These are phyloP conservation scores for Epirrita christyi DNA, from an alignment of 2,888 invertebrate genomes.

Conservation along the genomic window DNA sequence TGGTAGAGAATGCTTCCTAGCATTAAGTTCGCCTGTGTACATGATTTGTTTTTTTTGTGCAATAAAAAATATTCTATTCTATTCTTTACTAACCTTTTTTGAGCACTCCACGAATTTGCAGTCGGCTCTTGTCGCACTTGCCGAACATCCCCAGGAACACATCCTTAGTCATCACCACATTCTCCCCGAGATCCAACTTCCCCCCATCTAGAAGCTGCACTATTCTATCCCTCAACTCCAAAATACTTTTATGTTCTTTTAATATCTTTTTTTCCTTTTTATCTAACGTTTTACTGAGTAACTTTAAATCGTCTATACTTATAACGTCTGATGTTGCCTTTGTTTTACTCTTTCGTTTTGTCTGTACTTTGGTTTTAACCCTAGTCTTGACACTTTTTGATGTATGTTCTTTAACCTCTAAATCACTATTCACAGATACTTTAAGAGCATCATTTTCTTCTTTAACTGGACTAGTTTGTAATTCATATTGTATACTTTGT, in stretches of 20 bases:
- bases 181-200: not conserved
- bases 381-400: not conserved
- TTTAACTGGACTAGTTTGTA: not conserved
- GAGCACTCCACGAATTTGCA: not conserved
- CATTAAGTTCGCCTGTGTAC: too few species aligned
- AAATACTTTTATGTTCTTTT: not conserved
- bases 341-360: not conserved
- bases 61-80: too few species aligned
- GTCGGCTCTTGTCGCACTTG: not conserved
- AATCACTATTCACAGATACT: not conserved
- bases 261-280: not conserved
- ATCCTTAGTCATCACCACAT: not conserved
- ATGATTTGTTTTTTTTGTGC: too few species aligned
- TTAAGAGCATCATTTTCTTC: too few species aligned
- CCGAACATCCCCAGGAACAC: not conserved
- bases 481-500: not conserved
- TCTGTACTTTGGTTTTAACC: not conserved
- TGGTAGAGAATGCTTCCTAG: too few species aligned
- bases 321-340: not conserved
- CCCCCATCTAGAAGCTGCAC: not conserved
- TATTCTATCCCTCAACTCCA: not conserved
- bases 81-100: not conserved
- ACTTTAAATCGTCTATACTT: not conserved
- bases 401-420: not conserved
- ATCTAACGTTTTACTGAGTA: not conserved